Evolutionary conservation across 2,113 vertebrate species (phyloP).

Genomic region (Ameiurus melas): DNA sequence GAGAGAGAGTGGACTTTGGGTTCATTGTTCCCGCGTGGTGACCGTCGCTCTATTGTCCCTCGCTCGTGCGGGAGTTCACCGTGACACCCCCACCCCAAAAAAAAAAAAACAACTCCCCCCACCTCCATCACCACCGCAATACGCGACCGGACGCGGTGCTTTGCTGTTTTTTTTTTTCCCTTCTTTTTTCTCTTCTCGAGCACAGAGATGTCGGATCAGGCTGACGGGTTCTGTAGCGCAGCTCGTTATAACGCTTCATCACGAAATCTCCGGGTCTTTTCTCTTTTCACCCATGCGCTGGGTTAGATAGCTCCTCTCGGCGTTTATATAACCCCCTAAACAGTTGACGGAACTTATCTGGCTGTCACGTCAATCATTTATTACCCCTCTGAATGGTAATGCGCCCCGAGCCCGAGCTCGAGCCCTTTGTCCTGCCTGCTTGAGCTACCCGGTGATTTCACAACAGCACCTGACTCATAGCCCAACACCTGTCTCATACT

Average conservation of each 20-base stretch:
- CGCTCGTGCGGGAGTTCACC: constrained; percentile 46
- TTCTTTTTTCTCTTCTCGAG: constrained; percentile 3
- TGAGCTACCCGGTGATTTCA: constrained; percentile 34
- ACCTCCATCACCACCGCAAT: constrained; percentile 39
- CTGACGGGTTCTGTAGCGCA: neutral
- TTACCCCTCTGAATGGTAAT: neutral
- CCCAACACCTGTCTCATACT: constrained; percentile 1
- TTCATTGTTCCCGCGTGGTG: constrained; percentile 48
- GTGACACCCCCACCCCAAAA: constrained; percentile 38
- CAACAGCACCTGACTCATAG: constrained; percentile 18
- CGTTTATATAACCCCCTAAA: constrained; percentile 35
- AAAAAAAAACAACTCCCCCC: too few species aligned
- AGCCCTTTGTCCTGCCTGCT: constrained; percentile 50
- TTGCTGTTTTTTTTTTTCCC: constrained; percentile 13
- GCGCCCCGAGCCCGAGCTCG: constrained; percentile 10
- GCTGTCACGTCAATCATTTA: constrained; percentile 35
- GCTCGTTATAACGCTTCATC: neutral
- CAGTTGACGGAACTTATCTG: constrained; percentile 45
- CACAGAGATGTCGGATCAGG: neutral
- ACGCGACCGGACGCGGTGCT: constrained; percentile 52
- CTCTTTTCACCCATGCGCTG: too few species aligned
- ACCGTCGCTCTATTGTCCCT: constrained; percentile 53
- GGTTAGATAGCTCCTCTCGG: neutral
- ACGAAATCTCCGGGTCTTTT: neutral
- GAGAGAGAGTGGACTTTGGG: neutral